Evolutionary conservation across 2,797 vertebrate genomes (phyloP).

Genomic region (Coilia nasus): DNA sequence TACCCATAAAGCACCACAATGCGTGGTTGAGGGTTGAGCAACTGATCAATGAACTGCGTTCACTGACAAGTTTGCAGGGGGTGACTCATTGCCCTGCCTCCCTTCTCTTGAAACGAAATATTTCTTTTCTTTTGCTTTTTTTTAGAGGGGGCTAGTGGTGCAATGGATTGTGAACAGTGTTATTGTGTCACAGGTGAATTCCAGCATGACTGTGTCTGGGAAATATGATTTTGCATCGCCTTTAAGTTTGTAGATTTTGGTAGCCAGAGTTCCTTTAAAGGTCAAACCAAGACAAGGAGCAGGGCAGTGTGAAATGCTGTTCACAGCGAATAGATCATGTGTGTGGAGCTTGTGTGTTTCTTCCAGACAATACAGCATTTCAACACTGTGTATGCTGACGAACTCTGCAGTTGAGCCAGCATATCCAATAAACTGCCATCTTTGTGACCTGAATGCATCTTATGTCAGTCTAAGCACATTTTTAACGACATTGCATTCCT

Average conservation of each 20-base stretch:
- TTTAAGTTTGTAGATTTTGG: neutral
- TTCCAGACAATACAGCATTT: constrained; percentile 5
- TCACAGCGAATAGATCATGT: neutral
- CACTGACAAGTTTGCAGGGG: neutral
- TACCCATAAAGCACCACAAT: no score
- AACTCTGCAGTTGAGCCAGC: neutral
- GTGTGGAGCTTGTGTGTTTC: neutral
- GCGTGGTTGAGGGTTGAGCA: no score
- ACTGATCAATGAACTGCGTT: constrained; percentile 27
- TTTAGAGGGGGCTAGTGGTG: constrained; percentile 5
- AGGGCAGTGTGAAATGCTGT: constrained; percentile 3
- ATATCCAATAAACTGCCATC: neutral
- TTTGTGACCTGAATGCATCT: neutral
- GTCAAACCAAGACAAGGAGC: neutral
- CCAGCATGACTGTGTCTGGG: neutral
- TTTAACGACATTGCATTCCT: neutral
- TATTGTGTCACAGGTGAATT: neutral
- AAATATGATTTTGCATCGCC: neutral
- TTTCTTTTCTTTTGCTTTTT: constrained; percentile 24
- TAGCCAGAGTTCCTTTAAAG: constrained; percentile 5
- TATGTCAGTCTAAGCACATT: neutral
- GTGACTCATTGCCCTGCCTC: constrained; percentile 8
- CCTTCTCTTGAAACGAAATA: constrained; percentile 29
- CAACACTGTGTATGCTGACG: neutral
- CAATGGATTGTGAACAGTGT: neutral